These are phyloP conservation scores for Ardeotis arabs DNA, from an alignment of 2,113 vertebrate genomes.

Conservation along the genomic window DNA sequence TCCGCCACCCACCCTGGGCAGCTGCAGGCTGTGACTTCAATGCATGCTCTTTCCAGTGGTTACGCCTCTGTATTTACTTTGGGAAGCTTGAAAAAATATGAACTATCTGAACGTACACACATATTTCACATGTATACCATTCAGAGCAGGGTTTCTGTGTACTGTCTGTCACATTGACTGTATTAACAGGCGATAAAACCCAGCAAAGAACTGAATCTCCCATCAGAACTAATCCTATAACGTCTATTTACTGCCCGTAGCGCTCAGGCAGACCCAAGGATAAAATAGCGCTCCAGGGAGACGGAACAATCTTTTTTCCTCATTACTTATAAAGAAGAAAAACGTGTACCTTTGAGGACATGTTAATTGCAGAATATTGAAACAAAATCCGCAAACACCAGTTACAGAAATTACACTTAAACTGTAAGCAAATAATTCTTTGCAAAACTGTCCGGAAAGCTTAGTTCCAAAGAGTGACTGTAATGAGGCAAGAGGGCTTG, in stretches of 20 bases:
- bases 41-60: not conserved
- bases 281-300: not conserved
- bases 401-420: not conserved
- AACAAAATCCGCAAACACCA: not conserved
- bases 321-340: not conserved
- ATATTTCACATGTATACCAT: not conserved
- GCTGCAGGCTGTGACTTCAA: no score
- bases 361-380: rapidly evolving
- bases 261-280: not conserved
- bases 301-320: not conserved
- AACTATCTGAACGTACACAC: no score
- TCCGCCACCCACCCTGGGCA: no score
- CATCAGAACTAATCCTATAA: not conserved
- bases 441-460: not conserved
- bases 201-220: not conserved
- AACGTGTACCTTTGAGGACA: not conserved
- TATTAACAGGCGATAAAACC: not conserved
- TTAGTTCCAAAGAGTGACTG: not conserved
- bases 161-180: not conserved
- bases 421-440: not conserved
- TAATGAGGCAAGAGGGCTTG: not conserved
- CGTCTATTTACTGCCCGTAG: not conserved
- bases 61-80: not conserved
- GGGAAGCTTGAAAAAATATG: no score
- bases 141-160: not conserved